Base-by-base conservation (phyloP, 2,888 invertebrate genomes). In the Cephus runcator region DNA sequence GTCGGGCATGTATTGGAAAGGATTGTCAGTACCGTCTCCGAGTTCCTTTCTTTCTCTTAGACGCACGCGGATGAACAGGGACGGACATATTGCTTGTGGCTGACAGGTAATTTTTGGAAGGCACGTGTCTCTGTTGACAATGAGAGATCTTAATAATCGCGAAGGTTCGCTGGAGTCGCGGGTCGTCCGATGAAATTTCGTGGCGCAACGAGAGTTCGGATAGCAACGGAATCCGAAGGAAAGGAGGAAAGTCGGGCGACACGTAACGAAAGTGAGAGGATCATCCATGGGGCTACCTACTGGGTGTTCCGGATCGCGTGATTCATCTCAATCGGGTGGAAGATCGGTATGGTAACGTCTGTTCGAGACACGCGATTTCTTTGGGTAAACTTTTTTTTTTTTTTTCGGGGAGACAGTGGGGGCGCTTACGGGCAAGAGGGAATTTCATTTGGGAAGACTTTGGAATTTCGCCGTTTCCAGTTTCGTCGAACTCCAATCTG, bases 181-280 rank as follows among this genome's bases (percentile, higher is more conserved):
- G 23, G 40, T n/a, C n/a, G 23, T 40, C 2, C 40, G 6, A 15
- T 4, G 15, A 56, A 56, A 15, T 6, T 6, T 56, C 56, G 9
- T 23, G 9, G 56, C 56, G 56, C 15, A 2, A 23, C 9, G 23
- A 9, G 9, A 56, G 56, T 23, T 9, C 35, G 35, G 12, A 56
- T 9, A 1, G 23, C 9, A 9, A 56, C 9, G 71, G 33, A 71
- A 12, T 30, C 11, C 3, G 6, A 23, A 84, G 85, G 86, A 86
- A 87, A 87, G 82, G 86, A 88, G 87, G 87, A 88, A 88, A 88
- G 87, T 88, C 86, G 87, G 84, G 85, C 84, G 83, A 56, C 23
- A 15, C 84, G 82, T 84, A 87, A 87, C 80, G 88, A 88, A 88
- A 88, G 87, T 84, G 87, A 88, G 87, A 87, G 85, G 87, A 86